phyloP scores from a whole-genome alignment of 2,888 invertebrate species.

The Mayetiola destructor region DNA sequence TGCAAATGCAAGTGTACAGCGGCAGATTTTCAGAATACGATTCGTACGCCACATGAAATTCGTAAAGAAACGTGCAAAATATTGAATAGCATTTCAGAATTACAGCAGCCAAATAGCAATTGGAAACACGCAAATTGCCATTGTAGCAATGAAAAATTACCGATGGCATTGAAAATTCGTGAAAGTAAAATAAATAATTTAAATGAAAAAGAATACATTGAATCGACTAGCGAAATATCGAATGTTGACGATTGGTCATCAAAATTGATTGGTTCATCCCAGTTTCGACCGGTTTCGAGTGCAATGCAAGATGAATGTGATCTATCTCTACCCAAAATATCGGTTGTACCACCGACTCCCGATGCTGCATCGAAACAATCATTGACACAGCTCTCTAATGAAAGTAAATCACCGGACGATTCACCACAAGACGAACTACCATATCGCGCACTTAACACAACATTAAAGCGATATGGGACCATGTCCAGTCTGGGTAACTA shows the following conservation, averaged over 20 bases:
- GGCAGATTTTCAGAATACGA: constrained; percentile 30
- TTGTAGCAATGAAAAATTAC: constrained; percentile 20
- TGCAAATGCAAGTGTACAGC: constrained; percentile 34
- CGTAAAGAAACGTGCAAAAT: constrained; percentile 33
- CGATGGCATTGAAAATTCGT: no score
- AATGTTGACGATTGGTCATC: constrained; percentile 50
- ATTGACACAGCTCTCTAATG: constrained; percentile 23
- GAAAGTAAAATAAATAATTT: constrained; percentile 1
- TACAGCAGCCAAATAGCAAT: constrained; percentile 15
- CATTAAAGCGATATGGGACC: constrained; percentile 46
- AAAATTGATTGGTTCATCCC: constrained; percentile 49
- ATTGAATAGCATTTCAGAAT: constrained; percentile 29
- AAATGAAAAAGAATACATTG: neutral
- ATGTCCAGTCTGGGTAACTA: constrained; percentile 46
- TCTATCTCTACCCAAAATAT: constrained; percentile 48
- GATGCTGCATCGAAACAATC: constrained; percentile 32
- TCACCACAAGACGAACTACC: constrained; percentile 58
- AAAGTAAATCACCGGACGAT: constrained; percentile 53
- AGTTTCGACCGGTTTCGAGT: constrained; percentile 38
- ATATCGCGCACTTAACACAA: constrained; percentile 47
- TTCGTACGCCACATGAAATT: constrained; percentile 31
- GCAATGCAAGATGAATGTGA: constrained; percentile 37
- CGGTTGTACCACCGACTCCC: constrained; percentile 61
- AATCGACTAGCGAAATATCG: constrained; percentile 31
- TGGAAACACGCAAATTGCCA: constrained; percentile 21